Evolutionary conservation across 2,113 vertebrate genomes (phyloP).

Genomic region (Engraulis encrasicolus): DNA sequence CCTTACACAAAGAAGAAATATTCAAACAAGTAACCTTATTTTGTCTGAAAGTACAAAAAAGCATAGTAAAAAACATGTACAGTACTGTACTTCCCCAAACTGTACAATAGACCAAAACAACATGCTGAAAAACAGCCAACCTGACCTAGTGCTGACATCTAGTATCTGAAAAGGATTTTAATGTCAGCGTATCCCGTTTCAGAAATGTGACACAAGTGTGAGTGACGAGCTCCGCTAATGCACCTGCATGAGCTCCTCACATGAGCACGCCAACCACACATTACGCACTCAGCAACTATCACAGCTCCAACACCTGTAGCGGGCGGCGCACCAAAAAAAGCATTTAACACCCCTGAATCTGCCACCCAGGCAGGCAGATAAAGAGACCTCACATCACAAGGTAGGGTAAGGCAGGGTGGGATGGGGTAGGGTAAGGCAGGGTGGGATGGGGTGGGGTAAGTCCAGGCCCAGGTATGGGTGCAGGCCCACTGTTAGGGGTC

Average conservation of each 20-base stretch:
- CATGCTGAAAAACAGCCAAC: not conserved
- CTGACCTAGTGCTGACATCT: not conserved
- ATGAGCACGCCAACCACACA: not conserved
- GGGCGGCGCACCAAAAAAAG: no score
- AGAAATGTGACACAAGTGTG: not conserved
- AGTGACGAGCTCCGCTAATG: not conserved
- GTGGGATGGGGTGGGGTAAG: no score
- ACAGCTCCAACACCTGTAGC: not conserved
- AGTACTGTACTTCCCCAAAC: not conserved
- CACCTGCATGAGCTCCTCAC: not conserved
- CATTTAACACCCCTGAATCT: slow-evolving; percentile 8
- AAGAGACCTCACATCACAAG: slow-evolving; percentile 6
- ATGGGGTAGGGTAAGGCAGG: no score
- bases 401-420: not conserved
- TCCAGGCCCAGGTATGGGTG: no score
- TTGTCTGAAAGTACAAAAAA: no score
- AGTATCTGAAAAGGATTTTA: not conserved
- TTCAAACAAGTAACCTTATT: no score
- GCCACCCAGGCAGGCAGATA: slow-evolving; percentile 2
- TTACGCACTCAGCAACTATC: not conserved
- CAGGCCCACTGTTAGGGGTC: no score
- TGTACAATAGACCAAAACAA: not conserved
- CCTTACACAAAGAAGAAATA: no score
- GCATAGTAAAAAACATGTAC: not conserved
- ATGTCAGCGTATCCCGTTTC: not conserved